These are phyloP conservation scores for Rhingia campestris DNA, from an alignment of 2,888 invertebrate genomes.

Conservation along the genomic window DNA sequence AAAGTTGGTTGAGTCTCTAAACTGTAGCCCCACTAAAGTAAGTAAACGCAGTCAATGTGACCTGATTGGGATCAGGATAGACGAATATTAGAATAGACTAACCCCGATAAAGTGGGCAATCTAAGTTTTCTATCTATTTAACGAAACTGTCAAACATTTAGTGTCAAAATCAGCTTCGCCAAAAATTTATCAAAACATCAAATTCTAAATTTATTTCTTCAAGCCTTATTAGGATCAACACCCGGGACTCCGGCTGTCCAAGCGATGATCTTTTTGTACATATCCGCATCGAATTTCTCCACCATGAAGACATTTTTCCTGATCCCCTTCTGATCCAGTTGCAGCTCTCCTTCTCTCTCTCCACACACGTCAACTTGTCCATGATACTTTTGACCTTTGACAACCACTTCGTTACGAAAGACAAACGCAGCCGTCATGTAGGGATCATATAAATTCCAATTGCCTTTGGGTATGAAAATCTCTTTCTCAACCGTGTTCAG, in stretches of 20 bases:
- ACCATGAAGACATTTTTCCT: constrained; percentile 74
- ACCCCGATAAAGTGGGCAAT: too few species aligned
- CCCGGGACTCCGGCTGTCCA: constrained; percentile 75
- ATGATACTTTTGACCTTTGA: constrained; percentile 78
- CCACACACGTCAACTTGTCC: constrained; percentile 85
- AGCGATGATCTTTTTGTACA: constrained; percentile 75
- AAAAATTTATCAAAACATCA: too few species aligned
- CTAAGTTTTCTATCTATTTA: too few species aligned
- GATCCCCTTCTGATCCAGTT: constrained; percentile 83
- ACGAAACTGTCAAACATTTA: too few species aligned
- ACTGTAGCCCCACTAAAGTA: too few species aligned
- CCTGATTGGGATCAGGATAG: too few species aligned
- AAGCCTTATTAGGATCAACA: neutral
- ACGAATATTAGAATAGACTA: too few species aligned
- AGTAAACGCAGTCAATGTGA: too few species aligned
- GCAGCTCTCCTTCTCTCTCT: constrained; percentile 85
- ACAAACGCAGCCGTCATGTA: constrained; percentile 83
- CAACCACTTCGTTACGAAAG: constrained; percentile 80
- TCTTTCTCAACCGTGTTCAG: constrained; percentile 83
- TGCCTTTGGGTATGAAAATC: constrained; percentile 73
- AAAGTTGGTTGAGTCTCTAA: too few species aligned
- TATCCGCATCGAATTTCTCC: constrained; percentile 69
- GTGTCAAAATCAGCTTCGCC: too few species aligned
- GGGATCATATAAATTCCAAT: constrained; percentile 83
- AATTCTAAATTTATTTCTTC: too few species aligned